phyloP scores from a whole-genome alignment of 2,113 vertebrate species.

The Trematomus loennbergii region DNA sequence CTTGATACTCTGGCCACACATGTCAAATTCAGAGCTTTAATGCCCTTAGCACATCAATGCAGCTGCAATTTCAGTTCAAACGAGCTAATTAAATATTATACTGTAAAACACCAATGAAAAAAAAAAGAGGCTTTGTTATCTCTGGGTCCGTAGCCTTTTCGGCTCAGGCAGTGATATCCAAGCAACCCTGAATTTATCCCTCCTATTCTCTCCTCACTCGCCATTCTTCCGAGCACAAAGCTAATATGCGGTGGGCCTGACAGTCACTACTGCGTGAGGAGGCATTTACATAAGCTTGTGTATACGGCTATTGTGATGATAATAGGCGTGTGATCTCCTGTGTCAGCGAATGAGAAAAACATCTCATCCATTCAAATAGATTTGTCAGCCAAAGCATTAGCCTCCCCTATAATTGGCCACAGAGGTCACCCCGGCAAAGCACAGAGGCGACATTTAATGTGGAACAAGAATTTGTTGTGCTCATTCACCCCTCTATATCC shows the following conservation, averaged over 20 bases:
- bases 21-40: slow-evolving; percentile 22
- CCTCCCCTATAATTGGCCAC: slow-evolving; percentile 76
- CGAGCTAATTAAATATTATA: slow-evolving; percentile 66
- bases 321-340: slow-evolving; percentile 78
- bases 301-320: slow-evolving; percentile 76
- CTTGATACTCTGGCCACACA: slow-evolving; percentile 14
- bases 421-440: slow-evolving; percentile 75
- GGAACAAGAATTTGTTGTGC: slow-evolving; percentile 65
- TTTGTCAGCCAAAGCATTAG: slow-evolving; percentile 74
- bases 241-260: slow-evolving; percentile 71
- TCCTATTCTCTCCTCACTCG: slow-evolving; percentile 45
- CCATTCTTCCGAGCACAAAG: slow-evolving; percentile 75
- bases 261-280: slow-evolving; percentile 59
- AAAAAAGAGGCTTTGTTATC: slow-evolving; percentile 48
- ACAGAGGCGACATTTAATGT: slow-evolving; percentile 61
- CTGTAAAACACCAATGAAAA: slow-evolving; percentile 31
- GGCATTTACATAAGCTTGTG: slow-evolving; percentile 80
- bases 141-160: slow-evolving; percentile 30
- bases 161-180: slow-evolving; percentile 51
- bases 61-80: slow-evolving; percentile 33
- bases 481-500: slow-evolving; percentile 31
- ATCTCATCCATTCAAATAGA: slow-evolving; percentile 76
- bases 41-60: slow-evolving; percentile 21
- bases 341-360: slow-evolving; percentile 73
- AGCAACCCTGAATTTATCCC: slow-evolving; percentile 63